Evolutionary conservation across 2,888 invertebrate genomes (phyloP).

Genomic region (Serrognathus titanus): DNA sequence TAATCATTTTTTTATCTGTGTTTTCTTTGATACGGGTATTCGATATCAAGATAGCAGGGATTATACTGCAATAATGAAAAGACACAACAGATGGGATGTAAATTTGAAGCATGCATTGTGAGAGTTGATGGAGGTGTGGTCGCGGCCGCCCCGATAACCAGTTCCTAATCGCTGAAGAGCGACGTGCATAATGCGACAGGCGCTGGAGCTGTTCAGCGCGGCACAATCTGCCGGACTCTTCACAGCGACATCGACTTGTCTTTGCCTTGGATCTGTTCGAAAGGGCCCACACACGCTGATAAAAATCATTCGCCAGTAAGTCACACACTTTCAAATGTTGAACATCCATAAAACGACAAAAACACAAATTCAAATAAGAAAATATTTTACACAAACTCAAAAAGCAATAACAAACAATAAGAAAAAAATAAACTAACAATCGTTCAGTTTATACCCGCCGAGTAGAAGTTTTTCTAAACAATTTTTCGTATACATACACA

Average conservation of each 20-base stretch:
- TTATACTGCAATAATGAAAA: constrained; percentile 15
- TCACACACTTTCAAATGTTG: too few species aligned
- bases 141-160: constrained; percentile 40
- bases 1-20: background rate
- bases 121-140: constrained; percentile 38
- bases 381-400: too few species aligned
- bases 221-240: constrained; percentile 34
- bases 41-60: constrained; percentile 1
- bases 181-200: constrained; percentile 44
- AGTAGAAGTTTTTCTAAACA: too few species aligned
- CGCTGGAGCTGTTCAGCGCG: constrained; percentile 37
- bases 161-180: constrained; percentile 45
- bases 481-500: too few species aligned
- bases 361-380: too few species aligned
- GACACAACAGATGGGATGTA: constrained; percentile 24
- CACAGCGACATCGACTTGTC: constrained; percentile 35
- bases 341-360: too few species aligned
- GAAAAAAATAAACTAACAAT: too few species aligned
- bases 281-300: constrained; percentile 21
- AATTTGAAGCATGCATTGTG: constrained; percentile 27
- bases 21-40: constrained; percentile 8
- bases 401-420: too few species aligned
- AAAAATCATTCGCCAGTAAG: too few species aligned
- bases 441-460: too few species aligned
- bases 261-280: constrained; percentile 24